Conservation (phyloP, 2,113 vertebrate species). For the Anolis carolinensis region DNA sequence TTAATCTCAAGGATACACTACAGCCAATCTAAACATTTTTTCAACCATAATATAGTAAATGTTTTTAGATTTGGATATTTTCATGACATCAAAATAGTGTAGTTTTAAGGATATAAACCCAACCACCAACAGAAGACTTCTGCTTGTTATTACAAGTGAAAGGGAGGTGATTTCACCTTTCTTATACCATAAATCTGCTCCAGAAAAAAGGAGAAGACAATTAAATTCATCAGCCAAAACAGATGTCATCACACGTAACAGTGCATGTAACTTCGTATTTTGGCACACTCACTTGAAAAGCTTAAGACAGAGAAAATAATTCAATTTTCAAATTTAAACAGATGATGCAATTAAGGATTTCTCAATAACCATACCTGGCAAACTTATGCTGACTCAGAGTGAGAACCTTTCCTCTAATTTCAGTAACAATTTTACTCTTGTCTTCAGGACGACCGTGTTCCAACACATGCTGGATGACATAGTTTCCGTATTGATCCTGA, state of each 20-base stretch:
- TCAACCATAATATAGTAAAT: background rate
- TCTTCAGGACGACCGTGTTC: slow-evolving; percentile 96
- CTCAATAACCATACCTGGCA: slow-evolving; percentile 84
- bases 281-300: background rate
- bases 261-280: background rate
- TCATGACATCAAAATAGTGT: background rate
- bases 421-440: slow-evolving; percentile 98
- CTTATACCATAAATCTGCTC: background rate
- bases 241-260: background rate
- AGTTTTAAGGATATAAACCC: background rate
- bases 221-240: background rate
- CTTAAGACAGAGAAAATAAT: background rate
- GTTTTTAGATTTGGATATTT: background rate
- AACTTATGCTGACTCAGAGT: slow-evolving; percentile 98
- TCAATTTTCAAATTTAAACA: background rate
- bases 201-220: background rate
- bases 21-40: background rate
- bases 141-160: background rate
- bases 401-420: slow-evolving; percentile 95
- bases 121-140: background rate
- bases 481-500: slow-evolving; percentile 98
- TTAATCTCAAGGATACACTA: background rate
- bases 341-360: background rate
- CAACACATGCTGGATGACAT: slow-evolving; percentile 98
- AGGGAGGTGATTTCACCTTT: background rate